These are phyloP conservation scores for Ypsolopha sequella DNA, from an alignment of 2,888 invertebrate species.

Conservation along the genomic window DNA sequence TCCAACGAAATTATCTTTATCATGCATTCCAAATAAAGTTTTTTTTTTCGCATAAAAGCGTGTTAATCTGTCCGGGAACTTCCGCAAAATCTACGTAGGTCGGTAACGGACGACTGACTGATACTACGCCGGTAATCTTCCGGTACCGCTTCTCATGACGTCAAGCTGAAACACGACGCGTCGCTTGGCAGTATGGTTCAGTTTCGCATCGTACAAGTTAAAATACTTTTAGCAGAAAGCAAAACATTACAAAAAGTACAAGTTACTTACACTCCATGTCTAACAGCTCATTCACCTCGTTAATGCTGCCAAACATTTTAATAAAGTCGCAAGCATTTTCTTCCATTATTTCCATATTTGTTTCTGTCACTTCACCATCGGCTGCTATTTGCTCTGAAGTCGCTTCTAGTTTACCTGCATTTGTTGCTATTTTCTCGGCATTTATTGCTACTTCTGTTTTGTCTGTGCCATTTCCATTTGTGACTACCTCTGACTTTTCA, in stretches of 20 bases:
- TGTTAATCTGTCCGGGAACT: too few relatives aligned
- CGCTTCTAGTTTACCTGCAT: neutral
- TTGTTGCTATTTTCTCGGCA: neutral
- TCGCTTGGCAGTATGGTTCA: neutral
- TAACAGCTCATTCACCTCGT: constrained; percentile 46
- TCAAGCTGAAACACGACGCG: neutral
- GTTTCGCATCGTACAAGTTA: too few relatives aligned
- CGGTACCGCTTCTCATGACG: neutral
- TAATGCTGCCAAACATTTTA: constrained; percentile 45
- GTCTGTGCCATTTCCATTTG: neutral
- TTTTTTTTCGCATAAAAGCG: neutral
- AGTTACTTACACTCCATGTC: constrained; percentile 48
- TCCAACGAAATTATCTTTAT: too few relatives aligned
- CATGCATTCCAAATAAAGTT: too few relatives aligned
- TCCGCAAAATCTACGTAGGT: too few relatives aligned
- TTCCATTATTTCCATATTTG: constrained; percentile 7
- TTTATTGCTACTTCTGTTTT: neutral
- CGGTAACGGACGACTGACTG: neutral
- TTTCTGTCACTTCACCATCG: neutral
- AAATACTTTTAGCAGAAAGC: too few relatives aligned
- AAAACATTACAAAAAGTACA: too few relatives aligned
- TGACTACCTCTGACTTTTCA: constrained; percentile 7
- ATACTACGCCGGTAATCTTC: neutral
- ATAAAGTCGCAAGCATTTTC: constrained; percentile 24
- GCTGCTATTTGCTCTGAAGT: neutral